Conservation (phyloP, 1,140 invertebrate genomes). For the Arctopsyche grandis region DNA sequence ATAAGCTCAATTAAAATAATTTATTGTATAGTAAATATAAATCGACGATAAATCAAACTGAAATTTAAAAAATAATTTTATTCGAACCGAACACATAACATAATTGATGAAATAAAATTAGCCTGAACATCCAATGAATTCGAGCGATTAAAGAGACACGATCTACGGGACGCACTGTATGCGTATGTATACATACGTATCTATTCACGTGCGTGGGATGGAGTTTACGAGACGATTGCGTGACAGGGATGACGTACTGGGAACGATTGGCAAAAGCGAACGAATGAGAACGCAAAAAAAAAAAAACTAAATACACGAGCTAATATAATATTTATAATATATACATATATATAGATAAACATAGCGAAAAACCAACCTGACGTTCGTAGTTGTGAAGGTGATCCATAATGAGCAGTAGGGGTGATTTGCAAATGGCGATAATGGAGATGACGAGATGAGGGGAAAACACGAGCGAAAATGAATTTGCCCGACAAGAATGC, state of each 20-base stretch:
- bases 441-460: not conserved
- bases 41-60: too few species aligned
- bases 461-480: not conserved
- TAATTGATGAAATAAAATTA: too few species aligned
- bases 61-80: too few species aligned
- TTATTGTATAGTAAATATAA: too few species aligned
- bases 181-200: not conserved
- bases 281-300: too few species aligned
- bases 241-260: not conserved
- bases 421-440: not conserved
- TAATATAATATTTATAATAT: not conserved
- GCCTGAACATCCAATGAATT: too few species aligned
- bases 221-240: not conserved
- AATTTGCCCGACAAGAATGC: not conserved
- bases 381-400: slow-evolving; percentile 1
- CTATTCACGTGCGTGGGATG: not conserved
- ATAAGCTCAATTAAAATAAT: too few species aligned
- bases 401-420: not conserved
- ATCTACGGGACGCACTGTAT: not conserved
- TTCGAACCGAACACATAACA: too few species aligned
- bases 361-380: slow-evolving; percentile 2
- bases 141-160: too few species aligned
- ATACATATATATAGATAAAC: not conserved
- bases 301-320: not conserved
- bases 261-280: not conserved